A percentile compares a stretch with the other conserved stretches of the same genome.
phyloP scores from a whole-genome alignment of 2,113 vertebrate species.

The Meleagris gallopavo region DNA sequence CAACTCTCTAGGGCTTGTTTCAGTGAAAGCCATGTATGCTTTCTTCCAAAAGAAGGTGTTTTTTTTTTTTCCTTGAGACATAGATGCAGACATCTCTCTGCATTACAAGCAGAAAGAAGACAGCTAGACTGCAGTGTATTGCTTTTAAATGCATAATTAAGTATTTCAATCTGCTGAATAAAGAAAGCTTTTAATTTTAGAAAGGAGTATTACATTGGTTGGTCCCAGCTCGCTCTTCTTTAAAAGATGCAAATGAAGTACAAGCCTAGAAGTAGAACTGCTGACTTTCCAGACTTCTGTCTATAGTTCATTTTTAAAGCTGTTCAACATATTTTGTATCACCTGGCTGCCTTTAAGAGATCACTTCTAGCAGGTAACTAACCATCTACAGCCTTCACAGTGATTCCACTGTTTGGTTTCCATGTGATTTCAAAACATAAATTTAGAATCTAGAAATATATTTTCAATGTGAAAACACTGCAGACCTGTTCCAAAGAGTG shows the following conservation, averaged over 20 bases:
- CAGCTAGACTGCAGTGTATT: not conserved
- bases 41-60: not conserved
- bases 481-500: not conserved
- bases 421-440: not conserved
- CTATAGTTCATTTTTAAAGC: not conserved
- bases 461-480: not conserved
- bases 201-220: not conserved
- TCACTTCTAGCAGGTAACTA: not conserved
- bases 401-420: not conserved
- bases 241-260: not conserved
- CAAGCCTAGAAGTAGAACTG: not conserved
- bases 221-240: not conserved
- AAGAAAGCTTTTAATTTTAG: not conserved
- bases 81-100: not conserved
- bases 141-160: not conserved
- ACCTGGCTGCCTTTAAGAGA: not conserved
- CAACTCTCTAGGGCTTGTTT: not conserved
- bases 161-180: conserved; percentile 8
- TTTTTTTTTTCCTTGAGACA: not conserved
- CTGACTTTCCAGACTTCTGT: not conserved
- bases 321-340: not conserved
- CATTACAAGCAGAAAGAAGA: not conserved
- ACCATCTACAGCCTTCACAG: not conserved
- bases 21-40: not conserved
- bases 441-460: not conserved